Conservation (phyloP, 2,797 vertebrate genomes). For the Acanthiza pusilla region DNA sequence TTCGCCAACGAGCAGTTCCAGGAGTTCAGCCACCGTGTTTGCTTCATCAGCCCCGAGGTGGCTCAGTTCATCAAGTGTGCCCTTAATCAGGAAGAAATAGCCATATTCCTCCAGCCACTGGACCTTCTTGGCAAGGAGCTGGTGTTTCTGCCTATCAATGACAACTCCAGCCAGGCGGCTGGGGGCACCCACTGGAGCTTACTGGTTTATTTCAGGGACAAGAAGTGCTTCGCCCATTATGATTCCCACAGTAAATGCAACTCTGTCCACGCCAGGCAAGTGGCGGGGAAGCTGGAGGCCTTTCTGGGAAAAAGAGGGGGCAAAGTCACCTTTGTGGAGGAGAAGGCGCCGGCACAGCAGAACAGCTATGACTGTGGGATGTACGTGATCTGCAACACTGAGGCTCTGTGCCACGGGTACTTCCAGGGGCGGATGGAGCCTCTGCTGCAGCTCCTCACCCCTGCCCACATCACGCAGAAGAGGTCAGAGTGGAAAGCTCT, state of each 20-base stretch:
- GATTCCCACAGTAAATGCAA: conserved; percentile 92
- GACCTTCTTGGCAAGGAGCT: conserved; percentile 80
- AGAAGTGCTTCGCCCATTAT: conserved; percentile 88
- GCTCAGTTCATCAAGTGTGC: conserved; percentile 97
- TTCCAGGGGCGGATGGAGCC: conserved; percentile 74
- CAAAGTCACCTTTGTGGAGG: conserved; percentile 82
- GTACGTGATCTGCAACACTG: conserved; percentile 93
- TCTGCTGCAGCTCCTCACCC: conserved; percentile 84
- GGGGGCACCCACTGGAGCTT: conserved; percentile 98
- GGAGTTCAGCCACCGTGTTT: conserved; percentile 72
- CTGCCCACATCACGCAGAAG: conserved; percentile 88
- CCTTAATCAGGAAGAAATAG: conserved; percentile 83
- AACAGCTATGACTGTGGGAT: conserved; percentile 99
- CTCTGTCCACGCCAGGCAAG: conserved; percentile 84
- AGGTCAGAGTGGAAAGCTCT: conserved; percentile 87
- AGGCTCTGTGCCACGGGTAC: conserved; percentile 84
- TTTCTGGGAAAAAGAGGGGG: conserved; percentile 77
- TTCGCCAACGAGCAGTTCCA: conserved; percentile 82
- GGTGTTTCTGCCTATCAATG: conserved; percentile 92
- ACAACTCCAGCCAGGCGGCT: conserved; percentile 89
- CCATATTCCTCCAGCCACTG: conserved; percentile 89
- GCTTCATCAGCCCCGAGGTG: conserved; percentile 94
- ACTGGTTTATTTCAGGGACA: conserved; percentile 84
- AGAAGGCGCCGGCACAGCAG: conserved; percentile 89
- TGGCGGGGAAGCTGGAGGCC: conserved; percentile 83